phyloP scores from a whole-genome alignment of 2,888 invertebrate genomes.

The Drosophila kuntzei region DNA sequence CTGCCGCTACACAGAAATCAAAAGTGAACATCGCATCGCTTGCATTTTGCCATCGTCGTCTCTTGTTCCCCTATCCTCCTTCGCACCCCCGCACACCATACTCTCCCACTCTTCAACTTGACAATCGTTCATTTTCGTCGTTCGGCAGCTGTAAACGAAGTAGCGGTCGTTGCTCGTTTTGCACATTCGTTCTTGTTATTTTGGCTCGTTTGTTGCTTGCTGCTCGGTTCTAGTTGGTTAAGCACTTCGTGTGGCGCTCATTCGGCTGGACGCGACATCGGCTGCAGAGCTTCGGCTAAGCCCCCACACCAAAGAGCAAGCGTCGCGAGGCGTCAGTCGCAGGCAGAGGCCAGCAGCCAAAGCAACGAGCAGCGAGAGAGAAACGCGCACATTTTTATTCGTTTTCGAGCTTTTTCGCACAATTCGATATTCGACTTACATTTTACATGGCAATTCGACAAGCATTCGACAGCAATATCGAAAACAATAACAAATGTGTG shows the following conservation, averaged over 20 bases:
- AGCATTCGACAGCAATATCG: slow-evolving; percentile 22
- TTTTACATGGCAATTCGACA: slow-evolving; percentile 53
- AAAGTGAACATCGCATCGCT: slow-evolving; percentile 75
- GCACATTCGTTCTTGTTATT: slow-evolving; percentile 74
- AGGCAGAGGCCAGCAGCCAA: slow-evolving; percentile 71
- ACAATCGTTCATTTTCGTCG: slow-evolving; percentile 23
- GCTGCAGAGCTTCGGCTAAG: slow-evolving; percentile 1
- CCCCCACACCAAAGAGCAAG: slow-evolving; percentile 52
- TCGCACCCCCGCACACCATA: background rate
- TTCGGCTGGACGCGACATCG: slow-evolving; percentile 33
- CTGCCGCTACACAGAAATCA: slow-evolving; percentile 80
- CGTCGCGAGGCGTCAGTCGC: slow-evolving; percentile 63
- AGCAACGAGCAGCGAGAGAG: slow-evolving; percentile 54
- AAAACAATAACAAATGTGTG: slow-evolving; percentile 32
- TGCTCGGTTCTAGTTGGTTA: slow-evolving; percentile 78
- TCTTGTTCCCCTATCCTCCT: background rate
- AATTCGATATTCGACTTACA: slow-evolving; percentile 37
- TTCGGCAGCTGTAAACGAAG: slow-evolving; percentile 49
- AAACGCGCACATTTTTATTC: slow-evolving; percentile 38
- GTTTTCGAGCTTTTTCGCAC: slow-evolving; percentile 36
- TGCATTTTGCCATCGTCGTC: slow-evolving; percentile 56
- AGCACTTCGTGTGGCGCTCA: slow-evolving; percentile 53
- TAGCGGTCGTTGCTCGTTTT: slow-evolving; percentile 62
- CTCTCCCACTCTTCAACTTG: background rate
- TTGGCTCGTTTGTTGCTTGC: slow-evolving; percentile 71